phyloP scores from a whole-genome alignment of 2,888 invertebrate genomes.

The Oxytorus armatus region DNA sequence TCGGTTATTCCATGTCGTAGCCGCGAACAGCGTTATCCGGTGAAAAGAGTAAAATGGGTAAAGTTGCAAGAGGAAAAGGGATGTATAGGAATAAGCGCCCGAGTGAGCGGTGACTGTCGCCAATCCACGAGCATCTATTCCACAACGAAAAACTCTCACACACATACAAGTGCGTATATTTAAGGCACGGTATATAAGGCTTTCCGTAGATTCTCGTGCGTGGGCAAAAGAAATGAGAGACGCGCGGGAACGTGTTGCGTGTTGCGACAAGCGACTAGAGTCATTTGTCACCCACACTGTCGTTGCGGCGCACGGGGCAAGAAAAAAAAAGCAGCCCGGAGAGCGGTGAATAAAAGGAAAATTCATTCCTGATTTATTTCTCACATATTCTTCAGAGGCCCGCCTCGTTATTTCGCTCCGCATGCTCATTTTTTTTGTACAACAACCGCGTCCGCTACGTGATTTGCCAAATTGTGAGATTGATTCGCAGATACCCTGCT shows the following conservation, averaged over 20 bases:
- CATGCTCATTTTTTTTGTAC: conserved; percentile 1
- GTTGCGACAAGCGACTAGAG: conserved; percentile 67
- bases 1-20: too few relatives aligned
- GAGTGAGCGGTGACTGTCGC: too few relatives aligned
- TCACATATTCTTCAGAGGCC: conserved; percentile 42
- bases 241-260: conserved; percentile 51
- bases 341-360: conserved; percentile 52
- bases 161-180: not conserved
- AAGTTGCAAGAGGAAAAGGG: too few relatives aligned
- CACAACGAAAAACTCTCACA: too few relatives aligned
- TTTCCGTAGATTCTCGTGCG: conserved; percentile 25
- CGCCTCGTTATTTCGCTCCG: conserved; percentile 40
- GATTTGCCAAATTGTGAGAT: conserved; percentile 3
- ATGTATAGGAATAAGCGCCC: too few relatives aligned
- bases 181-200: not conserved
- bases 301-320: not conserved
- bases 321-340: conserved; percentile 44
- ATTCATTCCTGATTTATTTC: conserved; percentile 63
- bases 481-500: conserved; percentile 4
- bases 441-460: conserved; percentile 1
- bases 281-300: conserved; percentile 74
- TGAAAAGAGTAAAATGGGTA: too few relatives aligned
- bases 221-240: conserved; percentile 25
- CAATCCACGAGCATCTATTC: too few relatives aligned
- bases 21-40: too few relatives aligned